Evolutionary conservation across 2,888 invertebrate species (phyloP).

Genomic region (Lypha dubia): DNA sequence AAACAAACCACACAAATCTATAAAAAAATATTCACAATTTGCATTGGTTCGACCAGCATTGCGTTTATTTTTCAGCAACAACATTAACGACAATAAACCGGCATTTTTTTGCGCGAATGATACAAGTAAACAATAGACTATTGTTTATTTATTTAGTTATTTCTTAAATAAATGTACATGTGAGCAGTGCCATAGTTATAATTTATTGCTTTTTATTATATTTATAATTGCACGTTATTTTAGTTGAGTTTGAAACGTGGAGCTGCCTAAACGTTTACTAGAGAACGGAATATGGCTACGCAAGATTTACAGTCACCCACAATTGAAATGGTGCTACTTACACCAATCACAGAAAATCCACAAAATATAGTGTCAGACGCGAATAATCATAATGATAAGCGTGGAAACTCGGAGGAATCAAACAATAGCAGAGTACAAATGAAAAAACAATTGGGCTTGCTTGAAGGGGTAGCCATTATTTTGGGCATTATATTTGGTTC

Average conservation of each 20-base stretch:
- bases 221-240: conserved; percentile 32
- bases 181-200: conserved; percentile 7
- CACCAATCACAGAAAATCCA: conserved; percentile 79
- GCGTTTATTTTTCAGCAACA: not conserved
- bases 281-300: conserved; percentile 75
- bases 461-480: conserved; percentile 97
- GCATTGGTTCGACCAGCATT: conserved; percentile 45
- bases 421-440: conserved; percentile 86
- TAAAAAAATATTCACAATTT: not conserved
- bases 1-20: conserved; percentile 52
- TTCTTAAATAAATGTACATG: conserved; percentile 4
- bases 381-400: conserved; percentile 66
- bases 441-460: conserved; percentile 93
- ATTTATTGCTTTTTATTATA: conserved; percentile 20
- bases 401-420: conserved; percentile 77
- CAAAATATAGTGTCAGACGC: conserved; percentile 47
- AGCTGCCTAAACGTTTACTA: conserved; percentile 43
- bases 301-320: conserved; percentile 79
- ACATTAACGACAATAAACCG: conserved; percentile 35
- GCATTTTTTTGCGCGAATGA: conserved; percentile 35
- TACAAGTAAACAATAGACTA: conserved; percentile 32
- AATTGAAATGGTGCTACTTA: conserved; percentile 82
- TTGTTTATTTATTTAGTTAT: conserved; percentile 41
- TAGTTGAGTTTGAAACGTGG: conserved; percentile 57
- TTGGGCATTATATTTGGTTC: conserved; percentile 97